A percentile compares a stretch with the other conserved stretches of the same genome.
These are phyloP conservation scores for Morpho achilles DNA, from an alignment of 2,888 invertebrate species.

Conservation along the genomic window DNA sequence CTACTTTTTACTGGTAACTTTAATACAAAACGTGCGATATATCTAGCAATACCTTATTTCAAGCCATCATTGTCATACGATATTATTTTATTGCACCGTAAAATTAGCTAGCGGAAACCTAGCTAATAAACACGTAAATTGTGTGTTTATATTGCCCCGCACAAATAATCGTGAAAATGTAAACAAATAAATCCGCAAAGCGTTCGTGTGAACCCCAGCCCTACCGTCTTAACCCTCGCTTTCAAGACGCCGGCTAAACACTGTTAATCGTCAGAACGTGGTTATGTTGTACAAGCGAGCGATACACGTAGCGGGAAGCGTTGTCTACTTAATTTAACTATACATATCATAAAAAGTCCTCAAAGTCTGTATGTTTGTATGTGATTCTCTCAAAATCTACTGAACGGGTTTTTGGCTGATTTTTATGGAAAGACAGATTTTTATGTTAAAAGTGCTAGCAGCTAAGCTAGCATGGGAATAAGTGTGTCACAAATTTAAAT, in stretches of 20 bases:
- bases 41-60: too few species aligned
- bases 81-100: too few species aligned
- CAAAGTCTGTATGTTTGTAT: neutral
- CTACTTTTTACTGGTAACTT: too few species aligned
- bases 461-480: too few species aligned
- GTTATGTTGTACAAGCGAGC: constrained; percentile 26
- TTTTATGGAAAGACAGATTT: too few species aligned
- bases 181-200: constrained; percentile 36
- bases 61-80: too few species aligned
- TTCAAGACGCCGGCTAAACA: constrained; percentile 58
- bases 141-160: constrained; percentile 10
- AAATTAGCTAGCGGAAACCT: neutral
- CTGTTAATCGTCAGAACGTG: constrained; percentile 36
- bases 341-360: too few species aligned
- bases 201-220: constrained; percentile 51
- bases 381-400: too few species aligned
- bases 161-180: constrained; percentile 17
- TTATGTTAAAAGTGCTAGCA: too few species aligned
- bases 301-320: constrained; percentile 5
- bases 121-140: constrained; percentile 12
- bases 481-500: too few species aligned
- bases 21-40: too few species aligned
- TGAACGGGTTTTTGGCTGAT: too few species aligned
- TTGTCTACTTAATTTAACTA: neutral
- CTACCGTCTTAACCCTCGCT: constrained; percentile 55